phyloP scores from a whole-genome alignment of 30 jellyfish, hydroid and myxozoan genomes.

The Clytia hemisphaerica region DNA sequence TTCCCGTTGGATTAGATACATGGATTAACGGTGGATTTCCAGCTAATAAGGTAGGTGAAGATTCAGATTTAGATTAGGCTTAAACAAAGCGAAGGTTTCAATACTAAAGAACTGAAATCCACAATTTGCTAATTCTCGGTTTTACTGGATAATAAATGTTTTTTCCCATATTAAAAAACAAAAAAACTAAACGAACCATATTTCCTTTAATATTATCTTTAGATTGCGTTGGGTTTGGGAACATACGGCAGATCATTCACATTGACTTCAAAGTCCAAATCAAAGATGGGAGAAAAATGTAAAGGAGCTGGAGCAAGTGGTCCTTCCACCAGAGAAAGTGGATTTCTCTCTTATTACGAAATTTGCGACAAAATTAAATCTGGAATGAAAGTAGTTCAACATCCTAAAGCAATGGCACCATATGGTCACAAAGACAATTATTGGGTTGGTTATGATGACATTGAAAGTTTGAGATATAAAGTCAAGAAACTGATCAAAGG shows the following conservation, averaged over 20 bases:
- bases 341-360: constrained; percentile 69
- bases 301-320: constrained; percentile 62
- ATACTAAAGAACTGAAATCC: too few species aligned
- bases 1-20: constrained; percentile 42
- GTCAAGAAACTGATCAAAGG: constrained; percentile 46
- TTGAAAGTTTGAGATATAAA: constrained; percentile 46
- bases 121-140: too few species aligned
- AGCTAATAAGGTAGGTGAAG: constrained; percentile 35
- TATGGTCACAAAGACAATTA: constrained; percentile 60
- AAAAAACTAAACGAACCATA: too few species aligned
- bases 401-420: constrained; percentile 57
- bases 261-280: constrained; percentile 21
- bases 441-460: constrained; percentile 78
- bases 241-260: constrained; percentile 73
- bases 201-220: too few species aligned
- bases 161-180: too few species aligned
- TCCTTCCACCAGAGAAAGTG: constrained; percentile 59
- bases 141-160: too few species aligned
- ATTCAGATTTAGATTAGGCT: too few species aligned
- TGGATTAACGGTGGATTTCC: constrained; percentile 85
- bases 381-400: constrained; percentile 50
- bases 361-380: constrained; percentile 46
- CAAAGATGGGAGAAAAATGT: constrained; percentile 53
- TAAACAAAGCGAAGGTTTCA: too few species aligned
- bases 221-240: constrained; percentile 87